Conservation (phyloP, 2,797 vertebrate species). For the Adelosebastes latens region DNA sequence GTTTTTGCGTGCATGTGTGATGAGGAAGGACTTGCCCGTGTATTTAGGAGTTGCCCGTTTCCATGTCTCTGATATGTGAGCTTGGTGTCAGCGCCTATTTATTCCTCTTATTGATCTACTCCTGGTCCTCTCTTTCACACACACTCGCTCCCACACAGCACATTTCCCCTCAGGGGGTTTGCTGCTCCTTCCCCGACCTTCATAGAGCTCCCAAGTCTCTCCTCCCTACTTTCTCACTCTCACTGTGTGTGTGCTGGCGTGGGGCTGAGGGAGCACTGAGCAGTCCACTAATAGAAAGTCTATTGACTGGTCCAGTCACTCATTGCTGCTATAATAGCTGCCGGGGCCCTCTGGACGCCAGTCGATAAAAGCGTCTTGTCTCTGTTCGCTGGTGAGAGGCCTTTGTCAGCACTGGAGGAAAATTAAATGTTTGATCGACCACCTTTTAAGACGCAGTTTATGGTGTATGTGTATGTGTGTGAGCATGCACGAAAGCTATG, state of each 20-base stretch:
- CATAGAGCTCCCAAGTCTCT: conserved; percentile 43
- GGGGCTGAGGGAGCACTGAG: conserved; percentile 69
- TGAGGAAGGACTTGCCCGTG: neutral
- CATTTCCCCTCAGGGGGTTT: conserved; percentile 38
- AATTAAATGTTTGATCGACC: conserved; percentile 82
- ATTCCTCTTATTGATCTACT: conserved; percentile 73
- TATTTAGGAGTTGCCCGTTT: conserved; percentile 34
- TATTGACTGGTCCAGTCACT: conserved; percentile 79
- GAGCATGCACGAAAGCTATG: neutral
- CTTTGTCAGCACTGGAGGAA: conserved; percentile 77
- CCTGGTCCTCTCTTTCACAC: conserved; percentile 31
- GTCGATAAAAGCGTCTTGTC: conserved; percentile 78
- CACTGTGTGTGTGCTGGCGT: conserved; percentile 51
- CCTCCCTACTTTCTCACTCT: conserved; percentile 16
- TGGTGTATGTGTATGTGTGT: conserved; percentile 8
- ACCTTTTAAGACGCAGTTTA: conserved; percentile 60
- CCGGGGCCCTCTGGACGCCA: conserved; percentile 64
- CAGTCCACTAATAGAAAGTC: conserved; percentile 78
- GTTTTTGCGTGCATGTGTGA: neutral
- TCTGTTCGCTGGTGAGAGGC: conserved; percentile 67
- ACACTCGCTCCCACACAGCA: conserved; percentile 17
- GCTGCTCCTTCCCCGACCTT: conserved; percentile 68
- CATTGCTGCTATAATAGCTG: conserved; percentile 80
- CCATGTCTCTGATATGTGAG: conserved; percentile 44
- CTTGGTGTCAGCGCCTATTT: conserved; percentile 59